phyloP scores from a whole-genome alignment of 2,888 invertebrate species.

The Zygogramma bicolorata region DNA sequence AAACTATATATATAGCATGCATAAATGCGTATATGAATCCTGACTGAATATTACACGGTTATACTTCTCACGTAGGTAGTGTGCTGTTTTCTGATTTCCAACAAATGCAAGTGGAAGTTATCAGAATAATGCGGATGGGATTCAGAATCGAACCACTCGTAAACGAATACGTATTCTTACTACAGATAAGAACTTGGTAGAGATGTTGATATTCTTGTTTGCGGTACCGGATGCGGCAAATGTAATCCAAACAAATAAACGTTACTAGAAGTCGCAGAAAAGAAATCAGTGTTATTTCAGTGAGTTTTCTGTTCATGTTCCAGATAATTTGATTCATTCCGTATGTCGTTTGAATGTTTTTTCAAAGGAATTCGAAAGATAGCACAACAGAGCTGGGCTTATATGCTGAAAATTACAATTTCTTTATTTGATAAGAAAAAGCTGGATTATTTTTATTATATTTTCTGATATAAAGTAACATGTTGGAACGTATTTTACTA shows the following conservation, averaged over 20 bases:
- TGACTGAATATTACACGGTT: too few species aligned
- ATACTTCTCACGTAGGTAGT: too few species aligned
- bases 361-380: neutral
- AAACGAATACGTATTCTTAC: neutral
- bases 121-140: neutral
- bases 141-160: neutral
- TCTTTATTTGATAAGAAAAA: too few species aligned
- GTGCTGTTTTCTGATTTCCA: neutral
- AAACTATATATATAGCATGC: too few species aligned
- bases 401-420: too few species aligned
- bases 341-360: neutral
- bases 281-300: neutral
- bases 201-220: constrained; percentile 25
- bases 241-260: constrained; percentile 23
- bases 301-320: neutral
- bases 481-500: too few species aligned
- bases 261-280: neutral
- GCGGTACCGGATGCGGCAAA: neutral
- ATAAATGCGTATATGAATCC: too few species aligned
- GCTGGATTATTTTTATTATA: too few species aligned
- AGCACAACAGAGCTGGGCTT: too few species aligned
- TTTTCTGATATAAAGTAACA: too few species aligned
- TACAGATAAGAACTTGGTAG: constrained; percentile 18
- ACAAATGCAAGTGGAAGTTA: neutral
- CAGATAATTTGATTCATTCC: neutral